Conservation (phyloP, 2,888 invertebrate species). For the Heteropelma amictum region DNA sequence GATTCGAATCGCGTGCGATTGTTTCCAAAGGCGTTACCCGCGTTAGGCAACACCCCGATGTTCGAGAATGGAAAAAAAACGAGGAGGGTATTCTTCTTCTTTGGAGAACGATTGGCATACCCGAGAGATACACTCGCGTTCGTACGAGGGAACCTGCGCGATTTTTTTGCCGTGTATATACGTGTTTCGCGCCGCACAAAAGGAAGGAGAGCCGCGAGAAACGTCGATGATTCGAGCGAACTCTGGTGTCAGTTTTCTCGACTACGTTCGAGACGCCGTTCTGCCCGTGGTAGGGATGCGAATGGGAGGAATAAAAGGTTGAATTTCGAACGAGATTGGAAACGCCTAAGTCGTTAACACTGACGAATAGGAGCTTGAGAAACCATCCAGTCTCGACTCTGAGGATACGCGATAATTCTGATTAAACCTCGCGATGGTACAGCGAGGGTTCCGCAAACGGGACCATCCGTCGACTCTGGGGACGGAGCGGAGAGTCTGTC, state of each 20-base stretch:
- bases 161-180: slow-evolving; percentile 26
- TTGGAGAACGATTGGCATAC: slow-evolving; percentile 7
- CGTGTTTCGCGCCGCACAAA: background rate
- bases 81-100: background rate
- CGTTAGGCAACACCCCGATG: slow-evolving; percentile 37
- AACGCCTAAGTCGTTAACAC: slow-evolving; percentile 52
- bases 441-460: too few species aligned
- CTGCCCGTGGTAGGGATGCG: background rate
- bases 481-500: too few species aligned
- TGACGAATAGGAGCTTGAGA: slow-evolving; percentile 50
- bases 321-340: slow-evolving; percentile 43
- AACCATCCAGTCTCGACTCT: background rate
- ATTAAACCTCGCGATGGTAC: background rate
- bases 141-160: slow-evolving; percentile 18
- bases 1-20: too few species aligned
- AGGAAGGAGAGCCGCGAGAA: slow-evolving; percentile 1
- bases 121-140: background rate
- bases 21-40: slow-evolving; percentile 32
- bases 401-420: background rate
- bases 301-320: slow-evolving; percentile 25
- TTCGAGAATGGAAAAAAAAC: background rate
- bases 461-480: too few species aligned
- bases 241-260: slow-evolving; percentile 21
- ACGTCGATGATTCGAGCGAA: slow-evolving; percentile 7
- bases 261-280: slow-evolving; percentile 21